Base-by-base conservation (phyloP, 2,113 vertebrate species). In the Empidonax alnorum region DNA sequence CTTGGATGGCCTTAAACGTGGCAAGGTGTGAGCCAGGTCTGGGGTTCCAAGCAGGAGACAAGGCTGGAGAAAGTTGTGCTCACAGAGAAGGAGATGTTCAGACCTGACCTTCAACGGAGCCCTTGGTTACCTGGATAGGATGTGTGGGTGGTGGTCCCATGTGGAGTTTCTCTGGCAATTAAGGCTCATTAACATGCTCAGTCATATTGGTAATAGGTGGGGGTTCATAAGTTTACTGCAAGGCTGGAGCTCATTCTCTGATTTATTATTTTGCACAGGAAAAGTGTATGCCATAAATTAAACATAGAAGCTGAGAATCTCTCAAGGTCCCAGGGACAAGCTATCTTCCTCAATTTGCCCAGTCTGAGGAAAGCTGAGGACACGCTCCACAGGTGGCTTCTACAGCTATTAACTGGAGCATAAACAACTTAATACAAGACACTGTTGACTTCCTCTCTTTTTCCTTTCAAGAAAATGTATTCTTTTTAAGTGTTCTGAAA, bases 71-170 rank as follows among this genome's bases (percentile, higher is more conserved):
- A 53, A 31, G 3, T 0, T 4, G 1, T 7, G 8, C 14, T 47
- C 0, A 3, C 8, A 27, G 0, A 1, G 1, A 12, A 61, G 4
- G 0, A 37, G 0, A 0, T 5, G 1, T 6, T 39, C 30, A 63
- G 19, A 19, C 24, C 58, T 56, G 30, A 33, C 12, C 22, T 73
- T 76, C 74, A 52, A 1, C 20, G 6, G 31, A 90, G 39, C 50
- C 12, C 3, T 7, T 27, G 1, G 7, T 52, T 42, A 39, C 11
- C 25, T 18, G 37, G 21, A 18, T 42, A 30, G 63, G 24, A 18
- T 58, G 50, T 28, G 53, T 30, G 27, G 15, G 23, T 52, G 44
- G 47, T 62, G 35, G 24, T 16, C 24, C 22, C 30, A 44, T 14
- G 12, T n/a, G 50, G 13, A 4, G 25, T 28, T 50, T 35, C 17